A percentile compares a stretch with the other conserved stretches of the same genome.
Conservation (phyloP, 1,140 invertebrate genomes). For the Idris sp. region DNA sequence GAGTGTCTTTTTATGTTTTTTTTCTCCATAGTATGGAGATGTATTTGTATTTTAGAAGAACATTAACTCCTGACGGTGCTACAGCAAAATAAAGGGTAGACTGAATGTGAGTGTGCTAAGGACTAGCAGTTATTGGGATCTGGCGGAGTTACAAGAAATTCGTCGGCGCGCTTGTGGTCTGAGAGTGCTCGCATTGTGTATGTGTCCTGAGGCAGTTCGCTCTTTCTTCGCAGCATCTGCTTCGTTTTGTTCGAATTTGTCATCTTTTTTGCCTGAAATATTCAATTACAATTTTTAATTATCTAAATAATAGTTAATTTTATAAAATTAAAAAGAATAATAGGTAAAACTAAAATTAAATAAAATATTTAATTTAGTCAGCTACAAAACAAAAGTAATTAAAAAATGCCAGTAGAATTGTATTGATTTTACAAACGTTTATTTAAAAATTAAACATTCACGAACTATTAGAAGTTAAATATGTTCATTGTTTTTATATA, state of each 20-base stretch:
- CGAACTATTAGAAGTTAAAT: too few species aligned
- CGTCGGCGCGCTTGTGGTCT: slow-evolving; percentile 94
- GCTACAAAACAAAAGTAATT: too few species aligned
- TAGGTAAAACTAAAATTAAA: too few species aligned
- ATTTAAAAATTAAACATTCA: too few species aligned
- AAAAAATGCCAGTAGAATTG: too few species aligned
- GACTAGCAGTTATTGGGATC: slow-evolving; percentile 91
- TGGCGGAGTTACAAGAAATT: slow-evolving; percentile 89
- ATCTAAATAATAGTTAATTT: too few species aligned
- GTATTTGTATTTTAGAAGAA: slow-evolving; percentile 65
- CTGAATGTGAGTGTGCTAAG: slow-evolving; percentile 72
- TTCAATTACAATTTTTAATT: neutral
- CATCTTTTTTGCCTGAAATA: slow-evolving; percentile 74
- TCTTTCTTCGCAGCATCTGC: slow-evolving; percentile 93
- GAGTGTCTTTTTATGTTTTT: slow-evolving; percentile 3
- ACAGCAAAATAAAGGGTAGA: slow-evolving; percentile 74
- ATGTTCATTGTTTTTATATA: too few species aligned
- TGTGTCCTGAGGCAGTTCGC: slow-evolving; percentile 94
- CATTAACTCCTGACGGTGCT: slow-evolving; percentile 73
- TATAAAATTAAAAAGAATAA: too few species aligned
- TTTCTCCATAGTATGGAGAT: too few species aligned
- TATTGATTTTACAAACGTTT: too few species aligned
- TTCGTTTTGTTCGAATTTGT: slow-evolving; percentile 86
- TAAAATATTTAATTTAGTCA: too few species aligned
- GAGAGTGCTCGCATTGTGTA: slow-evolving; percentile 92